phyloP scores from a whole-genome alignment of 2,888 invertebrate genomes.

The Microplitis deprimator region DNA sequence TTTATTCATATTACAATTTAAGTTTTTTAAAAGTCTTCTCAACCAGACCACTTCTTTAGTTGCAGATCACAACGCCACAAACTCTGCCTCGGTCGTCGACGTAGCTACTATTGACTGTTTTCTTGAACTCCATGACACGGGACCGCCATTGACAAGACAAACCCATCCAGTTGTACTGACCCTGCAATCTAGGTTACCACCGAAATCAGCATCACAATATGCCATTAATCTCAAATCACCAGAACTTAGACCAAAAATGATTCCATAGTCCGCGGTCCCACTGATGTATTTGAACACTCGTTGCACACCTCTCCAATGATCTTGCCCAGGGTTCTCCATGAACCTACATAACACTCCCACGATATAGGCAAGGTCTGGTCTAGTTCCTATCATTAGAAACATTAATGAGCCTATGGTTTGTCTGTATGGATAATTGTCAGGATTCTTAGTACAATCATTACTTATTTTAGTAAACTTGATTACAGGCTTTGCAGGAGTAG shows the following conservation, averaged over 20 bases:
- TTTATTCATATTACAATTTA: background rate
- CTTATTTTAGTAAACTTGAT: too few species aligned
- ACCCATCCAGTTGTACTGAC: constrained; percentile 7
- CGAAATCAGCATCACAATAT: constrained; percentile 30
- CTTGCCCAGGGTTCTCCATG: constrained; percentile 16
- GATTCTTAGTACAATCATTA: background rate
- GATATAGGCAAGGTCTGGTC: constrained; percentile 32
- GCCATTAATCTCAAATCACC: background rate
- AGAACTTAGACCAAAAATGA: background rate
- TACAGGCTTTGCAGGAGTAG: too few species aligned
- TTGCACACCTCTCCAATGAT: constrained; percentile 33
- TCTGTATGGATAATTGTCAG: constrained; percentile 27
- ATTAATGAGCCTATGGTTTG: constrained; percentile 22
- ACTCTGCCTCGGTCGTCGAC: constrained; percentile 35
- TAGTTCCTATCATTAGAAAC: constrained; percentile 18
- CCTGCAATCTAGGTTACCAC: constrained; percentile 12
- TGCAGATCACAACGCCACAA: too few species aligned
- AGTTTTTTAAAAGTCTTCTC: constrained; percentile 22
- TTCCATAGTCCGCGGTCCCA: constrained; percentile 30
- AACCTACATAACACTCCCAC: constrained; percentile 12
- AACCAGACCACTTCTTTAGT: constrained; percentile 39
- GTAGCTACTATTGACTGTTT: constrained; percentile 31
- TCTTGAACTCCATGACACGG: too few species aligned
- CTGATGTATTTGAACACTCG: constrained; percentile 34
- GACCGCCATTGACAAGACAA: too few species aligned